Evolutionary conservation across 2,113 vertebrate species (phyloP).

Genomic region (Calidris pugnax): DNA sequence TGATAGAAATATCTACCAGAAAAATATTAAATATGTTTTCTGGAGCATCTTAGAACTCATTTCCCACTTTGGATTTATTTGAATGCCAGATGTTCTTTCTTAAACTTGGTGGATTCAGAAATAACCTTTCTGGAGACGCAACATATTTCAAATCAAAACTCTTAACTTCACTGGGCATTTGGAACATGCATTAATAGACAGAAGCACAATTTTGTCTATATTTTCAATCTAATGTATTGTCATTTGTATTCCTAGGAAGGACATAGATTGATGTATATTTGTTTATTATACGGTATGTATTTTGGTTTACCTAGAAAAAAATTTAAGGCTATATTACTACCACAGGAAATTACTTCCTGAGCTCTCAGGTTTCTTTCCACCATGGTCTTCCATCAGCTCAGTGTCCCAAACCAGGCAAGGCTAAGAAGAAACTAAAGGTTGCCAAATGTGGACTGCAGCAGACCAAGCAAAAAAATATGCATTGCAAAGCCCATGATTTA

Average conservation of each 20-base stretch:
- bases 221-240: not conserved
- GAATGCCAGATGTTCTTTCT: not conserved
- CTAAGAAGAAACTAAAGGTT: not conserved
- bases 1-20: not conserved
- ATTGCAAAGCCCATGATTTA: not conserved
- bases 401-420: not conserved
- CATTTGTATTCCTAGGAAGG: not conserved
- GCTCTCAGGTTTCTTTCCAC: not conserved
- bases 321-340: not conserved
- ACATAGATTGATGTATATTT: not conserved
- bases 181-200: not conserved
- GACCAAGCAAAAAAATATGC: not conserved
- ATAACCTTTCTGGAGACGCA: not conserved
- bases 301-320: not conserved
- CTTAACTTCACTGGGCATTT: not conserved
- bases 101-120: not conserved
- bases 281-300: not conserved
- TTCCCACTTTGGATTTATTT: not conserved
- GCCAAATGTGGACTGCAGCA: not conserved
- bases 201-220: not conserved
- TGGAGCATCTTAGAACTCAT: not conserved
- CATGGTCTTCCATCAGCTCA: not conserved
- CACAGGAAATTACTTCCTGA: not conserved
- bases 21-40: not conserved
- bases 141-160: not conserved